phyloP scores from a whole-genome alignment of 2,888 invertebrate genomes.

The Cataglyphis livida region DNA sequence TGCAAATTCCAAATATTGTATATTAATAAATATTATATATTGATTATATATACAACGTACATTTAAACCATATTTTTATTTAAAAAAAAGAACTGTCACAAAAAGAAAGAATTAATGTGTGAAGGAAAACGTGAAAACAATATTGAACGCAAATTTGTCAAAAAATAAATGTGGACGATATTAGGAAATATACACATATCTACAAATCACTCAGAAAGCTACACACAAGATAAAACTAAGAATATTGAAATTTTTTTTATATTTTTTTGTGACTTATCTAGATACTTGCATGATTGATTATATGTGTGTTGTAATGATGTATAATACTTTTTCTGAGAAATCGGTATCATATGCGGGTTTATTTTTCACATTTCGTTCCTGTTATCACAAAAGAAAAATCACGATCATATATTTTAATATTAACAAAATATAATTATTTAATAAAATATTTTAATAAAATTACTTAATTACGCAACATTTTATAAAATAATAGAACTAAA shows the following conservation, averaged over 20 bases:
- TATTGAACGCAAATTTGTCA: neutral
- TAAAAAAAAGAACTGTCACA: too few relatives aligned
- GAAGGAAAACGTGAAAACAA: neutral
- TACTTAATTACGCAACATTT: neutral
- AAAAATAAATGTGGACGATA: neutral
- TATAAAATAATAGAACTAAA: neutral
- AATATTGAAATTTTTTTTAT: neutral
- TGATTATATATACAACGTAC: neutral
- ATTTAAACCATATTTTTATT: too few relatives aligned
- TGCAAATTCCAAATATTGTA: neutral
- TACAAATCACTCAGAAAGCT: neutral
- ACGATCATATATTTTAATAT: neutral
- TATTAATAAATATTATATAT: neutral
- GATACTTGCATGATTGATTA: neutral
- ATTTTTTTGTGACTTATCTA: neutral
- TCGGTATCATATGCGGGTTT: neutral
- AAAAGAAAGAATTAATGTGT: too few relatives aligned
- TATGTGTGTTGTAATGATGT: neutral
- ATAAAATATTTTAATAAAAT: neutral
- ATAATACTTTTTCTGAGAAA: constrained; percentile 11
- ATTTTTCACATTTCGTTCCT: neutral
- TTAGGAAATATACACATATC: neutral
- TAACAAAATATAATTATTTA: neutral
- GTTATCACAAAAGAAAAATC: neutral
- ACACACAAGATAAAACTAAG: neutral